Conservation (phyloP, 2,888 invertebrate genomes). For the Ectropis crepuscularia region DNA sequence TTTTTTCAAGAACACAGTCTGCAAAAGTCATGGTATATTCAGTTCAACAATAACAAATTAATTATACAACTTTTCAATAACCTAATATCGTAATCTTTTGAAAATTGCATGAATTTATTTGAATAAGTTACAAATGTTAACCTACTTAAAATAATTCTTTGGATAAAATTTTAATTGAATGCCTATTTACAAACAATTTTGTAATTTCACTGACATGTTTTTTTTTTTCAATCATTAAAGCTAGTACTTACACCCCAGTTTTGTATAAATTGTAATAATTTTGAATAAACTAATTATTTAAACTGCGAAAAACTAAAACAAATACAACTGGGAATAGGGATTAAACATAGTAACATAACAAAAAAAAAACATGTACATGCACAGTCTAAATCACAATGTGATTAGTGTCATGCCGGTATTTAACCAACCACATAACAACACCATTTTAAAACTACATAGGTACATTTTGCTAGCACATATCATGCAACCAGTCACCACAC, state of each 20-base stretch:
- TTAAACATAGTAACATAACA: background rate
- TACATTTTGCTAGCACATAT: background rate
- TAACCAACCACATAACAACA: slow-evolving; percentile 2
- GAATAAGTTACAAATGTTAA: slow-evolving; percentile 20
- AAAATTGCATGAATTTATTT: background rate
- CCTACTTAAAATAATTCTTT: slow-evolving; percentile 36
- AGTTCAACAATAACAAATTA: too few relatives aligned
- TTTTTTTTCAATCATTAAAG: slow-evolving; percentile 7
- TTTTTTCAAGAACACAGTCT: too few relatives aligned
- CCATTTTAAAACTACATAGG: slow-evolving; percentile 2
- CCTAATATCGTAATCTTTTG: too few relatives aligned
- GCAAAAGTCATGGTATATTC: too few relatives aligned
- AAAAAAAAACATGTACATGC: slow-evolving; percentile 1
- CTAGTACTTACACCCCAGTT: slow-evolving; percentile 11
- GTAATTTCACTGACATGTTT: background rate
- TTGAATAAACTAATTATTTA: background rate
- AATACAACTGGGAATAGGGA: background rate
- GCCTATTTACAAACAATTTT: slow-evolving; percentile 34
- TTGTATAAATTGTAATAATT: background rate
- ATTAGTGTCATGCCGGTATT: background rate
- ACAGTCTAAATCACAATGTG: background rate
- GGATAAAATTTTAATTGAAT: slow-evolving; percentile 38
- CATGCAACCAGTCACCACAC: background rate
- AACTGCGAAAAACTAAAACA: background rate
- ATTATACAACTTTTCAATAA: too few relatives aligned